Evolutionary conservation across 2,888 invertebrate genomes (phyloP).

Genomic region (Agriotes lineatus): DNA sequence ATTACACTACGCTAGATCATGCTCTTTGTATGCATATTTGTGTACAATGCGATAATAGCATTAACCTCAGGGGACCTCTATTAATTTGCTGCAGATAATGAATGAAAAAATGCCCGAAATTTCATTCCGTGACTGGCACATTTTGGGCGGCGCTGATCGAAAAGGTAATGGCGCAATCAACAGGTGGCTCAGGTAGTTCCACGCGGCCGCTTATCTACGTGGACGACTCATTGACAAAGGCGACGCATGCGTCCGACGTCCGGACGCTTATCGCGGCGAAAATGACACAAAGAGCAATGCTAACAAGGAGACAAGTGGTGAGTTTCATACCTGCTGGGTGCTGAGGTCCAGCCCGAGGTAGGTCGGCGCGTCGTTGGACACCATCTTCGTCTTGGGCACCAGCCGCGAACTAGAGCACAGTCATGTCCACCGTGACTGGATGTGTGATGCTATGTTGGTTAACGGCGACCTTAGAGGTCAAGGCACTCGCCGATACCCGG

Average conservation of each 20-base stretch:
- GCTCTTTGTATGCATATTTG: too few relatives aligned
- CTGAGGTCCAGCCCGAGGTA: conserved; percentile 89
- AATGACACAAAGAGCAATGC: conserved; percentile 10
- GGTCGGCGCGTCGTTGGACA: conserved; percentile 60
- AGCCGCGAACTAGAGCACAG: conserved; percentile 12
- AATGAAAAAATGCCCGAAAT: too few relatives aligned
- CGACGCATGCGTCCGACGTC: conserved; percentile 31
- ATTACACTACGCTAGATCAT: too few relatives aligned
- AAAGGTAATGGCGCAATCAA: conserved; percentile 43
- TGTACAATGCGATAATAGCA: too few relatives aligned
- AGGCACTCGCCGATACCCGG: conserved; percentile 35
- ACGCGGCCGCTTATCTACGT: conserved; percentile 19
- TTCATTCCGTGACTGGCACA: neutral
- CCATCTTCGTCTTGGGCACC: conserved; percentile 26
- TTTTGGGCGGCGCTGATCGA: neutral
- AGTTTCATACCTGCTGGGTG: conserved; percentile 81
- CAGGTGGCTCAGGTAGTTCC: conserved; percentile 51
- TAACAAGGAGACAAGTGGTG: neutral
- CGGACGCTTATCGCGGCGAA: neutral
- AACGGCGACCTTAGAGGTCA: conserved; percentile 44
- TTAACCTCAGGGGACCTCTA: too few relatives aligned
- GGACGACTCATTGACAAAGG: conserved; percentile 31
- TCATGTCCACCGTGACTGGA: conserved; percentile 17
- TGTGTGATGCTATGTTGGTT: conserved; percentile 23
- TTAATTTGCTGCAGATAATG: too few relatives aligned